Evolutionary conservation across 1,140 invertebrate genomes (phyloP), one percentile per base, ranked within the genome.

Genomic region (Heliconius melpomene): DNA sequence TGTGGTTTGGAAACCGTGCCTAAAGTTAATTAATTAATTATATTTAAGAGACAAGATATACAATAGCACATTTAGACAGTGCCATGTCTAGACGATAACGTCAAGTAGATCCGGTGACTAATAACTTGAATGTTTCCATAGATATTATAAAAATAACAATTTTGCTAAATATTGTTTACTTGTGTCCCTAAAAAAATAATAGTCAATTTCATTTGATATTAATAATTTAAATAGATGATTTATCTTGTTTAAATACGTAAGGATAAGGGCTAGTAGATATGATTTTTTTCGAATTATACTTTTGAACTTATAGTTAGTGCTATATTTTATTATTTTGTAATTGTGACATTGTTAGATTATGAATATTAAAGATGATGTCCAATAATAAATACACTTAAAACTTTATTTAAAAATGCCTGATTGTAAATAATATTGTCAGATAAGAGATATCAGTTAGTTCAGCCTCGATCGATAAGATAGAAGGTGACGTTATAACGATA

Each of bases 1-100:
- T 79, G 38, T 72, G 52, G 52, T 36, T 66, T 54, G 40, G 78
- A 40, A 29, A 50, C 50, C 70, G 57, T 76, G 72, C 26, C 50
- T 57, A 38, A 46, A 52, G 50, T 20, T 20, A 52, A 20, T 52
- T 52, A 77, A 82, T 77, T 82, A 82, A 79, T 82, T 82, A 78
- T 75, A 73, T 72, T 75, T 71, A 60, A 57, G 23, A 72, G 72
- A 54, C 38, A 52, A 23, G 60, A 29, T 66, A 23, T 9, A 70
- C 54, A 8, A 46, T 77, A 72, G 72, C 70, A 26, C 60, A 46
- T n/a, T 72, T 50, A 72, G 29, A 73, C 52, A n/a, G 20, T 20
- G 52, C 54, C 50, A 2, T 23, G 32, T 60, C 11, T 5, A n/a
- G 52, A 54, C 52, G 74, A 60, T 38, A 75, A 40, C 23, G 23